A percentile compares a stretch with the other conserved stretches of the same genome.
Evolutionary conservation across 2,888 invertebrate species (phyloP).

Genomic region (Synanthedon tipuliformis): DNA sequence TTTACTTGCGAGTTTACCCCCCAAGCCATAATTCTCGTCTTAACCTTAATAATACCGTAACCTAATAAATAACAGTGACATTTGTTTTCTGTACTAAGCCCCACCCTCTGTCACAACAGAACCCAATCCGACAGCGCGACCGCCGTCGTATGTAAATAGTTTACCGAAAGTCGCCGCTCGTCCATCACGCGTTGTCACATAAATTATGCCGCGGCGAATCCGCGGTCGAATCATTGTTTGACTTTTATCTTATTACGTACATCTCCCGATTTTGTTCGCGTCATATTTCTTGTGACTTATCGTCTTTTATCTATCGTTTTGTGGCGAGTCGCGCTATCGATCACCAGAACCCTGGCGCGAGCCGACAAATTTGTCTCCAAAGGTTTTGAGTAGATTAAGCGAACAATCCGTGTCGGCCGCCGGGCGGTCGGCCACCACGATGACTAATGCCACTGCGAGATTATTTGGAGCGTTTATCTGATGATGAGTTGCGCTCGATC

Average conservation of each 20-base stretch:
- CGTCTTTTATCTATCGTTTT: slow-evolving; percentile 69
- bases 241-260: slow-evolving; percentile 71
- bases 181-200: slow-evolving; percentile 71
- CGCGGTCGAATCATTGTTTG: slow-evolving; percentile 71
- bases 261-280: slow-evolving; percentile 71
- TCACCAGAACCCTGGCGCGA: slow-evolving; percentile 55
- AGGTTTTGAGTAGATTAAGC: slow-evolving; percentile 68
- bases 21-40: slow-evolving; percentile 46
- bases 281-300: slow-evolving; percentile 70
- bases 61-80: slow-evolving; percentile 70
- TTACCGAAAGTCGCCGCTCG: slow-evolving; percentile 70
- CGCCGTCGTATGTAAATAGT: slow-evolving; percentile 66
- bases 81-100: slow-evolving; percentile 69
- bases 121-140: slow-evolving; percentile 66
- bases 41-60: slow-evolving; percentile 59
- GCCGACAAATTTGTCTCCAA: slow-evolving; percentile 64
- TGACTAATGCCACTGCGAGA: slow-evolving; percentile 54
- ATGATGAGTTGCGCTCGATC: slow-evolving; percentile 41
- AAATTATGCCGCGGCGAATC: slow-evolving; percentile 71
- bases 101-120: slow-evolving; percentile 68
- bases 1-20: slow-evolving; percentile 10
- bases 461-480: slow-evolving; percentile 67
- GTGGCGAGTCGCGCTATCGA: slow-evolving; percentile 66
- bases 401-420: slow-evolving; percentile 35
- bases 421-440: slow-evolving; percentile 33